phyloP scores from a whole-genome alignment of 2,797 vertebrate species.

The Onychomys arenicola region DNA sequence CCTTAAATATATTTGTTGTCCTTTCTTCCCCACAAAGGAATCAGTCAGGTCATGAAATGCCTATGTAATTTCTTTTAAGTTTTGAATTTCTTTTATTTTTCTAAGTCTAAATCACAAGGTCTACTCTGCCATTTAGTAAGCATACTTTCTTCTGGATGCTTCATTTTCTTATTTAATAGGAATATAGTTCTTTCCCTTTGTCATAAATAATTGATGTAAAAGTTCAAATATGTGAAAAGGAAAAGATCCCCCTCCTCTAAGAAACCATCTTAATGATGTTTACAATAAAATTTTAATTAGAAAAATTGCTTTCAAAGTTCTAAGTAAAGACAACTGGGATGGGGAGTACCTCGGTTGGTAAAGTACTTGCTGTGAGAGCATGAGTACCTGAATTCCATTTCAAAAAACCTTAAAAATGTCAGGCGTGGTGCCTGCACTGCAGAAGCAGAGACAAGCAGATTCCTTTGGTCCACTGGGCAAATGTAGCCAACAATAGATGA shows the following conservation, averaged over 20 bases:
- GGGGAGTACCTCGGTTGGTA: neutral
- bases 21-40: neutral
- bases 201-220: neutral
- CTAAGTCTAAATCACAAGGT: neutral
- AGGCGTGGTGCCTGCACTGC: neutral
- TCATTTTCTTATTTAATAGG: neutral
- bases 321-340: neutral
- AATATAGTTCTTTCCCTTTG: neutral
- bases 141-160: neutral
- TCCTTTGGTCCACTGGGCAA: too few species aligned
- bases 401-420: neutral
- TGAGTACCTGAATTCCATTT: fast-evolving
- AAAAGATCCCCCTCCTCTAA: neutral
- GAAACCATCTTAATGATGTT: neutral
- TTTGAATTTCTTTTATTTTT: neutral
- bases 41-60: neutral
- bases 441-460: neutral
- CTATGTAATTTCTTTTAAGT: neutral
- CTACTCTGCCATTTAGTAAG: too few species aligned
- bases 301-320: neutral
- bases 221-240: neutral
- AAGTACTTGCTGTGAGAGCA: neutral
- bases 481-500: neutral
- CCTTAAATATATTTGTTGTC: neutral
- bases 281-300: neutral